These are phyloP conservation scores for Oophaga sylvatica DNA, from an alignment of 2,797 vertebrate genomes.

Conservation along the genomic window DNA sequence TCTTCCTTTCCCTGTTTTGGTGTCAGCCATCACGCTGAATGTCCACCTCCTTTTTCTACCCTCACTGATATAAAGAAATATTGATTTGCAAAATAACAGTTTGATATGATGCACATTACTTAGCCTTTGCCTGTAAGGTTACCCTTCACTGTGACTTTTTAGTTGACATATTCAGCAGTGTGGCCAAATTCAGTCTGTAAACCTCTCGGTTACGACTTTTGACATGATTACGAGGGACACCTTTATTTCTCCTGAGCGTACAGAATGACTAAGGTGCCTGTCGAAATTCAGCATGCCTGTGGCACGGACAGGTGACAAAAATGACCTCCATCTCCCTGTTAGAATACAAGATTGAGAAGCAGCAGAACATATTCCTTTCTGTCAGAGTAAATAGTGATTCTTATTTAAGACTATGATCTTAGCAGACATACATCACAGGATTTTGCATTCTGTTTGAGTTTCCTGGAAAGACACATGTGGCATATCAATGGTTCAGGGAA, in stretches of 20 bases:
- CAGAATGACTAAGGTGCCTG: not conserved
- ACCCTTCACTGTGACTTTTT: not conserved
- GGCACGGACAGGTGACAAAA: constrained; percentile 7
- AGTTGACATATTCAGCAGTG: not conserved
- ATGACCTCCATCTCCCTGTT: not conserved
- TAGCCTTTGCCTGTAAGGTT: not conserved
- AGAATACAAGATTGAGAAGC: constrained; percentile 22
- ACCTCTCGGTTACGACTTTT: not conserved
- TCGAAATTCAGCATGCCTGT: constrained; percentile 11
- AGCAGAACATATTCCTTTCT: constrained; percentile 6
- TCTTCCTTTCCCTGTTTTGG: not conserved
- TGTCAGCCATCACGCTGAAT: not conserved
- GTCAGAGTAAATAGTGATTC: constrained; percentile 9
- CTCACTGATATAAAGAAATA: not conserved
- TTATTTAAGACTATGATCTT: constrained; percentile 12
- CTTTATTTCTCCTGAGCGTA: not conserved
- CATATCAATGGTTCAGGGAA: not conserved
- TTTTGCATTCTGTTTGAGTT: constrained; percentile 11
- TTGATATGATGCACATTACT: not conserved
- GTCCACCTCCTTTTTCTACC: not conserved
- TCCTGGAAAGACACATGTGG: not conserved
- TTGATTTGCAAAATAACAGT: not conserved
- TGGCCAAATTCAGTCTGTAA: not conserved
- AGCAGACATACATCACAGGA: constrained; percentile 23
- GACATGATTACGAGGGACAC: constrained; percentile 40